These are phyloP conservation scores for Dexiosoma caninum DNA, from an alignment of 2,888 invertebrate genomes.

Conservation along the genomic window DNA sequence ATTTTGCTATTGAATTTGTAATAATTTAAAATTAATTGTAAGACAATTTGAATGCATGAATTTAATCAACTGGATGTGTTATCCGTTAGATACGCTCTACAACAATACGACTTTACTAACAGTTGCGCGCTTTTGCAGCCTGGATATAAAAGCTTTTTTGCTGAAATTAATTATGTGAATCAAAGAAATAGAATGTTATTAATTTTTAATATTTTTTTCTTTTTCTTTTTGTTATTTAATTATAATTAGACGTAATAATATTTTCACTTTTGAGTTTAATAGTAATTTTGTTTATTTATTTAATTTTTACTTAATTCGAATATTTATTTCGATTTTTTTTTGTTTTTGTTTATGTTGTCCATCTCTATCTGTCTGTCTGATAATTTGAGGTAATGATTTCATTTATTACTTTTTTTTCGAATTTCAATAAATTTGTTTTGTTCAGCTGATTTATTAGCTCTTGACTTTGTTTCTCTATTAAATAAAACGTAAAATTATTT, in stretches of 20 bases:
- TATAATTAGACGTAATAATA: slow-evolving; percentile 1
- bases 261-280: slow-evolving; percentile 8
- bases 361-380: background rate
- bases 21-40: background rate
- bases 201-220: slow-evolving; percentile 2
- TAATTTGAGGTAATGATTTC: background rate
- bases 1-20: background rate
- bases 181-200: background rate
- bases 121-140: too few relatives aligned
- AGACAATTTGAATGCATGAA: background rate
- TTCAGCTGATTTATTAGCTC: slow-evolving; percentile 42
- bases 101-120: too few relatives aligned
- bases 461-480: slow-evolving; percentile 44
- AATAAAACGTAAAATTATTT: slow-evolving; percentile 7
- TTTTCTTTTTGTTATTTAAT: background rate
- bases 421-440: background rate
- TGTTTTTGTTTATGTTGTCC: slow-evolving; percentile 1
- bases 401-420: background rate
- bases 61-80: background rate
- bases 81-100: background rate
- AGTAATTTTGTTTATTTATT: slow-evolving; percentile 12
- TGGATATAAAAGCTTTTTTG: background rate
- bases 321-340: background rate
- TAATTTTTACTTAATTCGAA: background rate
- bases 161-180: background rate